Percentiles rank a stretch among this genome's conserved stretches.
Evolutionary conservation across 2,797 vertebrate species (phyloP).

Genomic region (Serranus cabrilla): DNA sequence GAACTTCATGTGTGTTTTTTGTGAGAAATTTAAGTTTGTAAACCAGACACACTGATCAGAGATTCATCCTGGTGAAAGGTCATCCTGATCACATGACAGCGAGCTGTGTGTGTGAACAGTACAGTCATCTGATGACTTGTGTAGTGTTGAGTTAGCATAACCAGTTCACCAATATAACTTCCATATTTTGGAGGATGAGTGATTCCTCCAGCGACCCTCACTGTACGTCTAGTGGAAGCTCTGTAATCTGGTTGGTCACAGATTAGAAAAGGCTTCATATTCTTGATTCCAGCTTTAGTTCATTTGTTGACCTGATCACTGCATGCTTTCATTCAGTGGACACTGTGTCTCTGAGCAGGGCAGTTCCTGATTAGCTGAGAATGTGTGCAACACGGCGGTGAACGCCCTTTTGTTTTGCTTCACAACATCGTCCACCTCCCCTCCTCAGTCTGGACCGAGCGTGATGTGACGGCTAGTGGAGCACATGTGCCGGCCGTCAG

Average conservation of each 20-base stretch:
- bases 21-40: no score
- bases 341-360: slow-evolving; percentile 62
- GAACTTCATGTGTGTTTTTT: no score
- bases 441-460: slow-evolving; percentile 40
- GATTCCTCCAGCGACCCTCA: slow-evolving; percentile 60
- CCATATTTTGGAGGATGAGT: slow-evolving; percentile 23
- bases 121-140: no score
- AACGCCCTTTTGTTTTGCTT: slow-evolving; percentile 79
- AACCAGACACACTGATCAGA: no score
- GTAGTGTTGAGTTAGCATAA: no score
- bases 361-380: slow-evolving; percentile 75
- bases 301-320: slow-evolving; percentile 76
- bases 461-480: slow-evolving; percentile 41
- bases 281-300: slow-evolving; percentile 81
- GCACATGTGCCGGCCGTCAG: slow-evolving; percentile 58
- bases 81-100: no score
- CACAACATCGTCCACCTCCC: slow-evolving; percentile 61
- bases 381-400: slow-evolving; percentile 63
- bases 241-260: slow-evolving; percentile 82
- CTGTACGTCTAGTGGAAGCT: slow-evolving; percentile 65
- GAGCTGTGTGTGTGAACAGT: no score
- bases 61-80: no score
- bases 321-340: slow-evolving; percentile 61
- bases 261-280: slow-evolving; percentile 74
- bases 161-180: neutral